Conservation (phyloP, 2,113 vertebrate species). For the Aviceda subcristata region DNA sequence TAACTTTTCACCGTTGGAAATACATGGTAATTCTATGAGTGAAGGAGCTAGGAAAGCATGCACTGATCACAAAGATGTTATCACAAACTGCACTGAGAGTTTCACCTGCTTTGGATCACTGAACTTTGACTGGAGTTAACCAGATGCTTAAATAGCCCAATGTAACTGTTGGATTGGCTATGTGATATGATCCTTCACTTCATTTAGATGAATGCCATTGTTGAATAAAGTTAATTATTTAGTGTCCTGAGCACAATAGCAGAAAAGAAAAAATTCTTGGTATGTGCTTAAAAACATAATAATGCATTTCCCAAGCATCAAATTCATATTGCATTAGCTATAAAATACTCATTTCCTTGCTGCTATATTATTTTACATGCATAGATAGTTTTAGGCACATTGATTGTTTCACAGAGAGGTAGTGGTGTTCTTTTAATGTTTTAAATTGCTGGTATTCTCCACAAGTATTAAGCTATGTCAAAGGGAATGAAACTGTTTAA, state of each 20-base stretch:
- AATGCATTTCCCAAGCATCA: background rate
- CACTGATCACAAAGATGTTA: background rate
- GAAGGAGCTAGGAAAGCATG: background rate
- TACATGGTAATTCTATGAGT: background rate
- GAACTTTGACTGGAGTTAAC: background rate
- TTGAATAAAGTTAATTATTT: conserved; percentile 26
- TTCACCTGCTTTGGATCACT: conserved; percentile 8
- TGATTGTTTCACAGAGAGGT: background rate
- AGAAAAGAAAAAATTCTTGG: background rate
- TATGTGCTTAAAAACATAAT: background rate
- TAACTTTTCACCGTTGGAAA: background rate
- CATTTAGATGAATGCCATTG: background rate
- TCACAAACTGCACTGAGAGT: background rate
- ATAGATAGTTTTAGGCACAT: background rate
- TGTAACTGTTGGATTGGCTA: background rate
- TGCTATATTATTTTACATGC: background rate
- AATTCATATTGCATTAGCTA: background rate
- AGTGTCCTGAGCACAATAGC: background rate
- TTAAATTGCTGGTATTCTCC: background rate
- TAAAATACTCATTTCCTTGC: background rate
- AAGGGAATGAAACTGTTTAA: background rate
- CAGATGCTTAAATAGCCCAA: background rate
- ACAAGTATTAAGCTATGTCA: background rate
- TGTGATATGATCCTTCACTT: conserved; percentile 25
- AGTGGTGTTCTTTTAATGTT: background rate